Evolutionary conservation across 2,797 vertebrate genomes (phyloP), one percentile per base, ranked within the genome.

Genomic region (Lacerta bilineata): DNA sequence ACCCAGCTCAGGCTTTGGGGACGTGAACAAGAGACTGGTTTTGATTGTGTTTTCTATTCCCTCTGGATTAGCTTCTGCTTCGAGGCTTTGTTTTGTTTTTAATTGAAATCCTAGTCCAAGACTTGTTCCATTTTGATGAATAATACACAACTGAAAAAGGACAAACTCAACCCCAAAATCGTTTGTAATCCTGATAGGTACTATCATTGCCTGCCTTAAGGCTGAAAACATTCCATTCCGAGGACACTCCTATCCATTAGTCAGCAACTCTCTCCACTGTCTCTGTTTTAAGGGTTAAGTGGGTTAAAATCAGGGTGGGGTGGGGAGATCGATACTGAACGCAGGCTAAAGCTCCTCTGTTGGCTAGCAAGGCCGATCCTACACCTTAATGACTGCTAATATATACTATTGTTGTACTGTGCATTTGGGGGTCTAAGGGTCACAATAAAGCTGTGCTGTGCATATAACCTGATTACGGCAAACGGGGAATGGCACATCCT

Each of bases 41-140:
- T 80, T n/a, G 43, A 23, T 64, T 88, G 50, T 61, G 18, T n/a
- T 79, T 91, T 72, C 66, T 69, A 13, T 88, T 8, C 80, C 0
- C 27, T 27, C 27, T 75, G 3, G 84, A 80, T 68, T 43, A 61
- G 86, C 85, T 81, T 6, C 83, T 83, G 2, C 27, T 1, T 90
- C 2, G 6, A 23, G 61, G 7, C 17, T 89, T 90, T 69, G 76
- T 4, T 59, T 50, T 13, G 69, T 74, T 36, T 84, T 82, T 50
- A 50, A 20, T 36, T 50, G 25, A 80, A 23, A 18, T 39, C 29
- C 33, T 75, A 66, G 77, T 92, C 0, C 50, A 80, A 74, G 71
- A 66, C 3, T 43, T 6, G 43, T 66, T 5, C 89, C 71, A 7
- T 92, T 10, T 59, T 82, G 66, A 11, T 7, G 18, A 85, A 81